These are phyloP conservation scores for Apostichopus californicus DNA, from an alignment of 35 echinoderm and acorn worm species.

Conservation along the genomic window DNA sequence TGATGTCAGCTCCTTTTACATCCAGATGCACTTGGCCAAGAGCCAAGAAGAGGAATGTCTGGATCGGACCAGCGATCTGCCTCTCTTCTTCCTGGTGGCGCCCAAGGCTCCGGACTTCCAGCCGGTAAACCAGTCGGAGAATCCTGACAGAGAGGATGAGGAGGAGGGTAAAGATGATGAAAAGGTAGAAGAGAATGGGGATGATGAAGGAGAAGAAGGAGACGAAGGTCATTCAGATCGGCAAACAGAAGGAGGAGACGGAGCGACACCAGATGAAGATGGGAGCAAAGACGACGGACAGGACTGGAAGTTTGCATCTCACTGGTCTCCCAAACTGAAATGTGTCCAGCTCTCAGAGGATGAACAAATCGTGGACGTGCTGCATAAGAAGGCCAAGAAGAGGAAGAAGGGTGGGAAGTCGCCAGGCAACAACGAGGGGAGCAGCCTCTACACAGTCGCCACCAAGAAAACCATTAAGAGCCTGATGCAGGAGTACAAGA, in stretches of 20 bases:
- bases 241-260: not conserved
- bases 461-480: constrained; percentile 98
- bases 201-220: not conserved
- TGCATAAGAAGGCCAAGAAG: constrained; percentile 56
- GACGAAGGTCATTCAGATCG: not conserved
- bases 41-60: constrained; percentile 40
- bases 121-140: not conserved
- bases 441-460: constrained; percentile 82
- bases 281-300: constrained; percentile 35
- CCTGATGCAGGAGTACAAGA: constrained; percentile 99
- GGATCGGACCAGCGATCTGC: constrained; percentile 65
- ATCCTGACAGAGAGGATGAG: constrained; percentile 10
- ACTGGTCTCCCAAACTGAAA: constrained; percentile 97
- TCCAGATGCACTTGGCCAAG: constrained; percentile 76
- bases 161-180: constrained; percentile 46
- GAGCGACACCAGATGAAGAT: constrained; percentile 26
- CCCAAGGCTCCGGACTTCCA: constrained; percentile 68
- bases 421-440: not conserved
- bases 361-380: constrained; percentile 70
- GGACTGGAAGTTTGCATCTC: constrained; percentile 80
- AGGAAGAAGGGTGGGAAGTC: constrained; percentile 2
- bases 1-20: constrained; percentile 85
- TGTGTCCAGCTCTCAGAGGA: constrained; percentile 42
- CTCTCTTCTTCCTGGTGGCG: constrained; percentile 92
- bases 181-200: not conserved